A percentile compares a stretch with the other conserved stretches of the same genome.
These are phyloP conservation scores for Troides aeacus DNA, from an alignment of 2,888 invertebrate species.

Conservation along the genomic window DNA sequence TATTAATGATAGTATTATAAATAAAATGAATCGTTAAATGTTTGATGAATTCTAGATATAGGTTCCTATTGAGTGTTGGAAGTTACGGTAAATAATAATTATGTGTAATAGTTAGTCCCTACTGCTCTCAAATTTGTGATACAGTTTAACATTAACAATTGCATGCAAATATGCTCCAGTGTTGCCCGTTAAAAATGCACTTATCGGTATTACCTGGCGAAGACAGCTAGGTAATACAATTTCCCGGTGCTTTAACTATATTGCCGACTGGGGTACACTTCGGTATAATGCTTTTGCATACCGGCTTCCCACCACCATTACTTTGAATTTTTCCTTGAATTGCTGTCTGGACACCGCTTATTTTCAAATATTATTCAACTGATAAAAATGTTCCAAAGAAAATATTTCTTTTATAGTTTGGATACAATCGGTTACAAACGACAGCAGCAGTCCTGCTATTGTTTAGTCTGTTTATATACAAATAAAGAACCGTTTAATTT, in stretches of 20 bases:
- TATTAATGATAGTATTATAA: too few relatives aligned
- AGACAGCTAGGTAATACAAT: constrained; percentile 71
- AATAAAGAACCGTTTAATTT: neutral
- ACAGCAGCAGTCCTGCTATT: neutral
- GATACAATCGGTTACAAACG: neutral
- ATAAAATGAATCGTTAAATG: too few relatives aligned
- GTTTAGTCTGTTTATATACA: neutral
- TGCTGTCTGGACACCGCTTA: constrained; percentile 34
- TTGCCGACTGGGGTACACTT: constrained; percentile 74
- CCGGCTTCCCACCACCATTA: constrained; percentile 50
- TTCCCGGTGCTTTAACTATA: constrained; percentile 60
- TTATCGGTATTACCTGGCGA: constrained; percentile 56
- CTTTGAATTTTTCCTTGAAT: constrained; percentile 49
- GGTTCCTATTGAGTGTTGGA: too few relatives aligned
- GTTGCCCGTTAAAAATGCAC: constrained; percentile 67
- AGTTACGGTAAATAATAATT: too few relatives aligned
- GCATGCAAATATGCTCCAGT: constrained; percentile 51
- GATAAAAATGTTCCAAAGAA: too few relatives aligned
- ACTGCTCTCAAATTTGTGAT: too few relatives aligned
- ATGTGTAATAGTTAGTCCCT: too few relatives aligned
- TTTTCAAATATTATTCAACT: constrained; percentile 2
- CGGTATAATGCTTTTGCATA: constrained; percentile 63
- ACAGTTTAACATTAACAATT: constrained; percentile 1
- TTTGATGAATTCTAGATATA: too few relatives aligned
- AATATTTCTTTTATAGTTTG: too few relatives aligned